These are phyloP conservation scores for Temnopleurus reevesii DNA, from an alignment of 53 echinoderm and acorn worm species.

Conservation along the genomic window DNA sequence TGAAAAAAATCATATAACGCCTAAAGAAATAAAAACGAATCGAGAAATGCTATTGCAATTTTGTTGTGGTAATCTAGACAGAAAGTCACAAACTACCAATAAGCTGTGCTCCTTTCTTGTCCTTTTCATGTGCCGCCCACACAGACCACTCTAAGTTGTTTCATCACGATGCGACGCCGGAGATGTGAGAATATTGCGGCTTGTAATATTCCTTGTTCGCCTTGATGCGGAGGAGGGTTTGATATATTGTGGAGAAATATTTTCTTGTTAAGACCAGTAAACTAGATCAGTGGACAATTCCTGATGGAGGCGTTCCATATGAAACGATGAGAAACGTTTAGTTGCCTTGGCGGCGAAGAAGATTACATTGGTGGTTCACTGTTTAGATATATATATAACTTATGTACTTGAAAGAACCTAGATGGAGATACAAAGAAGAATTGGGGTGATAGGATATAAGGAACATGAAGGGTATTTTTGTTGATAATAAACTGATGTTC, in stretches of 20 bases:
- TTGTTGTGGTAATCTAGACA: not conserved
- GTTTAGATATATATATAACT: not conserved
- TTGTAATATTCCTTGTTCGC: slow-evolving; percentile 7
- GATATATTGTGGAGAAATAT: slow-evolving; percentile 8
- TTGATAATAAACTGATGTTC: not conserved
- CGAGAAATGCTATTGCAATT: not conserved
- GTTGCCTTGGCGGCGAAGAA: not conserved
- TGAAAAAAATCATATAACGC: not conserved
- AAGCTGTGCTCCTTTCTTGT: not conserved
- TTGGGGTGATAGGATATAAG: not conserved
- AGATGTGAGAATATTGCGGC: slow-evolving; percentile 26
- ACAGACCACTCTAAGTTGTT: not conserved
- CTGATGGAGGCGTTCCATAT: not conserved
- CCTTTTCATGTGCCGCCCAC: slow-evolving; percentile 34
- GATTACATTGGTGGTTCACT: not conserved
- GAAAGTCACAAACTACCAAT: not conserved
- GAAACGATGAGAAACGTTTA: not conserved
- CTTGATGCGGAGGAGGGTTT: slow-evolving; percentile 6
- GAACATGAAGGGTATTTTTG: not conserved
- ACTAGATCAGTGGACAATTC: slow-evolving; percentile 8
- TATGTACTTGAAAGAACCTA: not conserved
- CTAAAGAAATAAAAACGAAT: not conserved
- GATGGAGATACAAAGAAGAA: not conserved
- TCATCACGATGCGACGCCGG: not conserved
- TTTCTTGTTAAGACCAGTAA: not conserved